Conservation (phyloP, 1,140 invertebrate species). For the Pseudomyrmex sp. region DNA sequence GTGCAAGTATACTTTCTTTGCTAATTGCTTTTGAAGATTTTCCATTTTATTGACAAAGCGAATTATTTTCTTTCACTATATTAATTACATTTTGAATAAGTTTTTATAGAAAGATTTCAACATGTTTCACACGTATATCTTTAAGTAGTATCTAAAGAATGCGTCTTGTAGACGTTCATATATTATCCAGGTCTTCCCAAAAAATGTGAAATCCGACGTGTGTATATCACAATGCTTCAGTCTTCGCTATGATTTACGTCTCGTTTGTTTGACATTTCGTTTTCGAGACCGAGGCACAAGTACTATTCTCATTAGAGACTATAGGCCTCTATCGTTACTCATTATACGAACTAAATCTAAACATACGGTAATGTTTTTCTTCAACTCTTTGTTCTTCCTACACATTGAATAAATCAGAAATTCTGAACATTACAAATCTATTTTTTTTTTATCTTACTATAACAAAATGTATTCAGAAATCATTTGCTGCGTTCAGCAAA, state of each 20-base stretch:
- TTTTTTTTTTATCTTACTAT: no score
- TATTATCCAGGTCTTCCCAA: background rate
- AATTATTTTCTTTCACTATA: no score
- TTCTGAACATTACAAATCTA: background rate
- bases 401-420: slow-evolving; percentile 17
- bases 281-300: slow-evolving; percentile 39
- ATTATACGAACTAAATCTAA: background rate
- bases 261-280: slow-evolving; percentile 17
- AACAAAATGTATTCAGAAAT: no score
- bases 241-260: slow-evolving; percentile 60
- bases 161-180: background rate
- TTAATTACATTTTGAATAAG: no score
- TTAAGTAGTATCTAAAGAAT: background rate
- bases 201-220: slow-evolving; percentile 22
- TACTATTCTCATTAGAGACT: slow-evolving; percentile 1
- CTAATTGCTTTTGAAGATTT: slow-evolving; percentile 12
- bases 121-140: background rate
- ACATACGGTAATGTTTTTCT: background rate
- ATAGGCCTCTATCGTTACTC: background rate
- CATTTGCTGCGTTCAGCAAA: no score
- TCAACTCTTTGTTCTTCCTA: background rate
- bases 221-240: slow-evolving; percentile 69
- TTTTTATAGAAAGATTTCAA: background rate
- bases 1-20: background rate
- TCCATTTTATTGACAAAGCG: background rate